Percentiles rank a stretch among this genome's conserved stretches.
Evolutionary conservation across 2,888 invertebrate genomes (phyloP).

Genomic region (Diarsia dahlii): DNA sequence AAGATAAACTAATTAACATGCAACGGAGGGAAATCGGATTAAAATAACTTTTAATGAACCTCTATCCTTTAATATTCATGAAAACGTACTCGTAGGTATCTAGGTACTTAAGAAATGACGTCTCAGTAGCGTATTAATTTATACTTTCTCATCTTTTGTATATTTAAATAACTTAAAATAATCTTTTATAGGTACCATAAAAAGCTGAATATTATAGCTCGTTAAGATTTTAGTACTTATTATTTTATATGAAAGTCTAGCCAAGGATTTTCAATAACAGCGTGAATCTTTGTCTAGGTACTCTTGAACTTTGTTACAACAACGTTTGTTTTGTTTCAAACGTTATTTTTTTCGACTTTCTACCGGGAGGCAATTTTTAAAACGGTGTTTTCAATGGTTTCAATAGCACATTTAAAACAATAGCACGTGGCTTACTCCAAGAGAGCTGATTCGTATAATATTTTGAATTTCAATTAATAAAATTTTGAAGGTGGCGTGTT

Average conservation of each 20-base stretch:
- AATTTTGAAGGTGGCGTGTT: constrained; percentile 51
- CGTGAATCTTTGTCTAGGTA: neutral
- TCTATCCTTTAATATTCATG: constrained; percentile 79
- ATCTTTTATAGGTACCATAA: constrained; percentile 15
- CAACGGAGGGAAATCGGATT: constrained; percentile 74
- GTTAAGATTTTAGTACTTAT: constrained; percentile 28
- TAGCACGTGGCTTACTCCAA: neutral
- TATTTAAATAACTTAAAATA: constrained; percentile 51
- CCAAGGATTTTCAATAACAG: constrained; percentile 4
- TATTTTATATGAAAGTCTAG: constrained; percentile 10
- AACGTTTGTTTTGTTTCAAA: neutral
- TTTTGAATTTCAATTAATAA: constrained; percentile 23
- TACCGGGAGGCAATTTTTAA: neutral
- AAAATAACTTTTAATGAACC: constrained; percentile 80
- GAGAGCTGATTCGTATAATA: constrained; percentile 22
- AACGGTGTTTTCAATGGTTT: neutral
- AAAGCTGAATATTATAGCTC: constrained; percentile 30
- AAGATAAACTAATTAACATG: constrained; percentile 77
- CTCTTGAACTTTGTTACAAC: neutral
- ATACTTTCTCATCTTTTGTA: constrained; percentile 53
- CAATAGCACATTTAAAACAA: neutral
- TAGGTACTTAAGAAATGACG: constrained; percentile 71
- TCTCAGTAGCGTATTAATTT: constrained; percentile 64
- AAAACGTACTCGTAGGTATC: constrained; percentile 62
- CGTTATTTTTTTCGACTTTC: neutral